phyloP scores from a whole-genome alignment of 2,888 invertebrate species.

The Hemithea aestivaria region DNA sequence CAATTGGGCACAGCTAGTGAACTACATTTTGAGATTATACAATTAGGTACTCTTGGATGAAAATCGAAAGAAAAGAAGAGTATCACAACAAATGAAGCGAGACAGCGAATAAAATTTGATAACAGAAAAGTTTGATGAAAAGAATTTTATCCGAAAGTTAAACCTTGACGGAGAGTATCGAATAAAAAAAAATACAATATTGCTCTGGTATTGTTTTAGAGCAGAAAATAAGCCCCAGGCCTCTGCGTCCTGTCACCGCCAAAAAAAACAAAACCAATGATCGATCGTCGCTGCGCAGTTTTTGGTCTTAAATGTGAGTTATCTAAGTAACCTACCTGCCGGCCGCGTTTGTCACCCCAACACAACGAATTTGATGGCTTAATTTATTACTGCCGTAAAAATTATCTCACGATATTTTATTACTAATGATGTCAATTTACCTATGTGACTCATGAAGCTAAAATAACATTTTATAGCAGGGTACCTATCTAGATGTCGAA shows the following conservation, averaged over 20 bases:
- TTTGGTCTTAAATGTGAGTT: slow-evolving; percentile 63
- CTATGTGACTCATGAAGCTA: slow-evolving; percentile 1
- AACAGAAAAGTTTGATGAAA: no score
- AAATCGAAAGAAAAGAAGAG: no score
- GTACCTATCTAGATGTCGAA: background rate
- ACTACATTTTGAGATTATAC: no score
- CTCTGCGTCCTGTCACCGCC: slow-evolving; percentile 65
- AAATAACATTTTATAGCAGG: background rate
- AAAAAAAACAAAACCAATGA: slow-evolving; percentile 77
- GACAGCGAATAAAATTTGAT: no score
- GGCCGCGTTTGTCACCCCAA: slow-evolving; percentile 22
- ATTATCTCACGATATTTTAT: slow-evolving; percentile 26
- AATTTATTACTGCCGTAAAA: slow-evolving; percentile 37
- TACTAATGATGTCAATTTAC: slow-evolving; percentile 26
- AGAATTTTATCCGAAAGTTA: no score
- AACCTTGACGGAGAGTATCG: no score
- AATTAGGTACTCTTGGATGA: no score
- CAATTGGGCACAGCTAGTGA: no score
- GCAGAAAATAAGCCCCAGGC: slow-evolving; percentile 22
- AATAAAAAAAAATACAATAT: no score
- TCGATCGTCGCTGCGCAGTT: slow-evolving; percentile 69
- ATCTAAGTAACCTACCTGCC: slow-evolving; percentile 60
- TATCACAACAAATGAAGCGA: no score
- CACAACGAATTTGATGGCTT: slow-evolving; percentile 34
- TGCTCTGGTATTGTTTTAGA: no score